Evolutionary conservation across 2,888 invertebrate species (phyloP).

Genomic region (Schizaphis graminum): DNA sequence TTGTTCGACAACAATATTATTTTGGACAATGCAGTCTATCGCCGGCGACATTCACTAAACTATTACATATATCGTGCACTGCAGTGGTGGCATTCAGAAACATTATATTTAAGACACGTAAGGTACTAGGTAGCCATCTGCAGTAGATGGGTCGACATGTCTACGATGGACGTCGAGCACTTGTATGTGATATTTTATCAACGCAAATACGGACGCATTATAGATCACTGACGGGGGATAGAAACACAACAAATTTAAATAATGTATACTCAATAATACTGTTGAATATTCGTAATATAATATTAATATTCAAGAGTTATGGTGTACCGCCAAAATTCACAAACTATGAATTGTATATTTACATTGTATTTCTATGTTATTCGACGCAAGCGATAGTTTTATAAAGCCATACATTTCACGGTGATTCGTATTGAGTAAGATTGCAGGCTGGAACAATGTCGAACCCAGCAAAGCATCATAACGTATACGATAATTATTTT

Average conservation of each 20-base stretch:
- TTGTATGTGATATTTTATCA: too few species aligned
- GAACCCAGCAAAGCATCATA: background rate
- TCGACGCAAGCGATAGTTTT: background rate
- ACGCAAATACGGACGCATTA: too few species aligned
- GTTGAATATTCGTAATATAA: background rate
- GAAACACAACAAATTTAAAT: too few species aligned
- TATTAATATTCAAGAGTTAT: background rate
- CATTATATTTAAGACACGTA: too few species aligned
- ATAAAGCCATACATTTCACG: background rate
- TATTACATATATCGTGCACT: too few species aligned
- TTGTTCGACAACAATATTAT: background rate
- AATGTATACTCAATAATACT: background rate
- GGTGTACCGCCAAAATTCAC: background rate
- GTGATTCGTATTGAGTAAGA: background rate
- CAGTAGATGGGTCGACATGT: too few species aligned
- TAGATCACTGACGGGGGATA: too few species aligned
- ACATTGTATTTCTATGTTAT: background rate
- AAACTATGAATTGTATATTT: background rate
- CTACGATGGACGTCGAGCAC: too few species aligned
- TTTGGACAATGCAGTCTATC: background rate
- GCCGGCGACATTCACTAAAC: background rate
- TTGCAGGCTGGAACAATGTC: background rate
- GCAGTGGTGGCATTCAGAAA: too few species aligned
- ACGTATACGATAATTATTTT: background rate
- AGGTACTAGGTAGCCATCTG: too few species aligned